These are phyloP conservation scores for Cyanoramphus novaezelandiae DNA, from an alignment of 2,113 vertebrate genomes.

Conservation along the genomic window DNA sequence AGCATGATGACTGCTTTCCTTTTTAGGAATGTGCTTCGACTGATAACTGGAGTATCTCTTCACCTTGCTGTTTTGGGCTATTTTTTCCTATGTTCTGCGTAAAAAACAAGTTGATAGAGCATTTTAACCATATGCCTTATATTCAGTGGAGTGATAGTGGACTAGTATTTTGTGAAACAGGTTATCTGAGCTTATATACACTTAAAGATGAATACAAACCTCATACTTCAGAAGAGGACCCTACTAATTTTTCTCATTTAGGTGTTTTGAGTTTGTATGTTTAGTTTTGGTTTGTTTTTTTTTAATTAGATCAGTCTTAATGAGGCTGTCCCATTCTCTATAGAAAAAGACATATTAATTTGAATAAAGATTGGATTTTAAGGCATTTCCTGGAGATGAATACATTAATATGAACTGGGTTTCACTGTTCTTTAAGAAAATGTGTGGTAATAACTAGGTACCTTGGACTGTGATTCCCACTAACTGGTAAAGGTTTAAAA, in stretches of 20 bases:
- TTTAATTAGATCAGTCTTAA: background rate
- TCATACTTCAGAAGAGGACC: background rate
- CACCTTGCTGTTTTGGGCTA: background rate
- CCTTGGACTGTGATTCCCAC: background rate
- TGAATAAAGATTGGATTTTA: background rate
- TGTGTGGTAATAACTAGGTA: accelerated
- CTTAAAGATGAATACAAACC: background rate
- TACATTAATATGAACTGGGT: background rate
- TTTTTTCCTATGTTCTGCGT: background rate
- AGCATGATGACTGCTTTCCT: background rate
- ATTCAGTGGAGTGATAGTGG: background rate
- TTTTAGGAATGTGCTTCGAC: background rate
- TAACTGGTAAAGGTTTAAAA: background rate
- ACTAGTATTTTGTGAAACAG: background rate
- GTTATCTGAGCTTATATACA: background rate
- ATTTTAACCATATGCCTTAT: background rate
- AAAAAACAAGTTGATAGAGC: background rate
- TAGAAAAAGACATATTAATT: background rate
- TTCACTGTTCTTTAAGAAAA: background rate
- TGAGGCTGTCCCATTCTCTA: background rate
- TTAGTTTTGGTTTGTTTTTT: too few relatives aligned
- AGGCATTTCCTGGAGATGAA: background rate
- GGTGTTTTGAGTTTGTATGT: background rate
- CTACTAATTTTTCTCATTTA: background rate
- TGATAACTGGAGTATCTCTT: background rate